These are phyloP conservation scores for Nannobrachium achirus DNA, from an alignment of 2,113 vertebrate genomes.

Conservation along the genomic window DNA sequence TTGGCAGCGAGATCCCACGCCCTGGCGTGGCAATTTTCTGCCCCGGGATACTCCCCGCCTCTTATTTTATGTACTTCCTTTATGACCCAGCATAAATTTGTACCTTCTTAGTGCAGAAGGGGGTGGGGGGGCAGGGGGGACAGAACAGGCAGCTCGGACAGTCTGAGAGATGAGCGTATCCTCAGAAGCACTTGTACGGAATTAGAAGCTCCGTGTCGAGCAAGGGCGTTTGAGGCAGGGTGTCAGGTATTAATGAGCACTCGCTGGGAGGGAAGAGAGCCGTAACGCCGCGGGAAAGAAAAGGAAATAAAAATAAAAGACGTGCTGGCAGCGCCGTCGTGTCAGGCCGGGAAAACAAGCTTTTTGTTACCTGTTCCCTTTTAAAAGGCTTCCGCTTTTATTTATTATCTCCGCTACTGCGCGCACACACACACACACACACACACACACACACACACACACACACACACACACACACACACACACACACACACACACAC, in stretches of 20 bases:
- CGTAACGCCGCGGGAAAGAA: constrained; percentile 27
- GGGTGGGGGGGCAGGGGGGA: constrained; percentile 31
- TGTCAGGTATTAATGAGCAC: constrained; percentile 63
- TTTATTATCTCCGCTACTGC: no score
- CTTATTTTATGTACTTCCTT: constrained; percentile 70
- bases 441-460: no score
- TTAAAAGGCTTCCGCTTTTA: constrained; percentile 15
- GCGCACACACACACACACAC: no score
- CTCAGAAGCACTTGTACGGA: constrained; percentile 50
- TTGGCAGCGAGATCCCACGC: constrained; percentile 31
- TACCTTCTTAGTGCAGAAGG: constrained; percentile 40
- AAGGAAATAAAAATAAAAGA: constrained; percentile 15
- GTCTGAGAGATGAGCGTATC: constrained; percentile 51
- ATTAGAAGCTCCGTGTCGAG: constrained; percentile 61
- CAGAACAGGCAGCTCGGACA: constrained; percentile 33
- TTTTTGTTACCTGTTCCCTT: constrained; percentile 55
- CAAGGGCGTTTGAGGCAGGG: constrained; percentile 56
- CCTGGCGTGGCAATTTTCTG: constrained; percentile 56
- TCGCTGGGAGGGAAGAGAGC: constrained; percentile 34
- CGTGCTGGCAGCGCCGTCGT: constrained; percentile 7
- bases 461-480: no score
- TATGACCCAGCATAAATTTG: constrained; percentile 68
- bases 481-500: no score
- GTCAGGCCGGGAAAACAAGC: constrained; percentile 35
- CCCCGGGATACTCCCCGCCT: constrained; percentile 49